Conservation (phyloP, 2,797 vertebrate genomes). For the Oryzias dopingdopingensis region DNA sequence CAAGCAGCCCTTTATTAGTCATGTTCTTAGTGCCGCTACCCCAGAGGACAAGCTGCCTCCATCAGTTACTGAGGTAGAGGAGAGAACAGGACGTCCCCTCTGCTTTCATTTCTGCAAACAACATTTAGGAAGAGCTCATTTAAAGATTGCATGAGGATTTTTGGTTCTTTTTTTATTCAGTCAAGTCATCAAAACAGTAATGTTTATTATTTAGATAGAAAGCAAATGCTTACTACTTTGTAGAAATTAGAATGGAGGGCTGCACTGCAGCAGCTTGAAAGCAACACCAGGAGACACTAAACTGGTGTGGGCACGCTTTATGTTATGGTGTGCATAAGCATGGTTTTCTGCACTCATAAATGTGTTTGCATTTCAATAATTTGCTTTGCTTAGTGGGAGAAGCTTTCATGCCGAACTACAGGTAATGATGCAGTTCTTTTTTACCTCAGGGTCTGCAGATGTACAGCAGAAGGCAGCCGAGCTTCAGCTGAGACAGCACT, state of each 20-base stretch:
- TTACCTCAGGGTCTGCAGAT: conserved; percentile 60
- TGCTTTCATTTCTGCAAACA: conserved; percentile 22
- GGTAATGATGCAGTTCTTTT: conserved; percentile 54
- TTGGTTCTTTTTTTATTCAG: neutral
- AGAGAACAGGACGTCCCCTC: conserved; percentile 25
- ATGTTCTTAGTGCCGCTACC: conserved; percentile 38
- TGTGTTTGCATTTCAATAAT: conserved; percentile 19
- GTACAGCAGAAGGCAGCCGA: conserved; percentile 58
- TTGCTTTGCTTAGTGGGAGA: conserved; percentile 32
- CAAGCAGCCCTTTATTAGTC: conserved; percentile 36
- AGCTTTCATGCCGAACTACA: conserved; percentile 42
- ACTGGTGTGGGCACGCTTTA: conserved; percentile 8
- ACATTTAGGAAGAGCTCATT: conserved; percentile 15
- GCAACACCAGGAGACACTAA: conserved; percentile 11
- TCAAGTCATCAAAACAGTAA: too few species aligned
- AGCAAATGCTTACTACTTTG: neutral
- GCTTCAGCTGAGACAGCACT: conserved; percentile 68
- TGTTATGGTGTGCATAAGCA: conserved; percentile 2
- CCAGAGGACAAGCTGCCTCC: conserved; percentile 40
- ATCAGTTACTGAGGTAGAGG: conserved; percentile 41
- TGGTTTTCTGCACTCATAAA: conserved; percentile 8
- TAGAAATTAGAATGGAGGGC: neutral
- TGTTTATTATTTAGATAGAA: neutral
- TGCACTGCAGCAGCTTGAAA: conserved; percentile 20
- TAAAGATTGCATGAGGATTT: neutral